A percentile compares a stretch with the other conserved stretches of the same genome.
phyloP scores from a whole-genome alignment of 2,113 vertebrate genomes.

The Passer montanus region DNA sequence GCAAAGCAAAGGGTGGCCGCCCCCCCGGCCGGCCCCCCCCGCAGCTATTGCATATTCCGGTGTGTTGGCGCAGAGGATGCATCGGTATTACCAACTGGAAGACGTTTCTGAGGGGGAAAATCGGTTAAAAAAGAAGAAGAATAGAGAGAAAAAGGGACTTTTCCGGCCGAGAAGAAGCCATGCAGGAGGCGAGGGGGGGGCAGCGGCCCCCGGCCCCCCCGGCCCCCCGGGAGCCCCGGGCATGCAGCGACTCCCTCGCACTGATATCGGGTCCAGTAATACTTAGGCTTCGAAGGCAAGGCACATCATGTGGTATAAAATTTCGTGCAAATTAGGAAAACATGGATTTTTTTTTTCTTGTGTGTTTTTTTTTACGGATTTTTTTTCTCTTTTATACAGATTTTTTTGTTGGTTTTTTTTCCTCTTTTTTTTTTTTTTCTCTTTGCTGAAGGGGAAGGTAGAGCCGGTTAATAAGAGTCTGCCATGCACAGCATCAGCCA shows the following conservation, averaged over 20 bases:
- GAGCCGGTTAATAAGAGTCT: slow-evolving; percentile 77
- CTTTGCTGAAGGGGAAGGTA: slow-evolving; percentile 42
- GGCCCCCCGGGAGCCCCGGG: slow-evolving; percentile 73
- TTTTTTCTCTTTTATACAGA: slow-evolving; percentile 12
- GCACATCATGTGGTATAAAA: slow-evolving; percentile 96
- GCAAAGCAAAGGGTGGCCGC: background rate
- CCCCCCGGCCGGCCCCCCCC: background rate
- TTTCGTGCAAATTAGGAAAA: slow-evolving; percentile 92
- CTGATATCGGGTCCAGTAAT: slow-evolving; percentile 76
- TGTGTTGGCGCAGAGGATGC: slow-evolving; percentile 52
- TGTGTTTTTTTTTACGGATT: background rate
- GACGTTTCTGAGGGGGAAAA: slow-evolving; percentile 43
- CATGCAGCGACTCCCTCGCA: slow-evolving; percentile 85
- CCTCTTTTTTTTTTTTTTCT: slow-evolving; percentile 8
- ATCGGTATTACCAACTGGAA: slow-evolving; percentile 70
- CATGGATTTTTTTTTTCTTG: slow-evolving; percentile 59
- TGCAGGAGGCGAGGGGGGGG: slow-evolving; percentile 6
- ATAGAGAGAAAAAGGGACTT: slow-evolving; percentile 3
- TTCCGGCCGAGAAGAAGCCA: slow-evolving; percentile 36
- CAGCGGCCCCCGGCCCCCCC: slow-evolving; percentile 3
- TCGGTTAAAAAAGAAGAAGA: slow-evolving; percentile 2
- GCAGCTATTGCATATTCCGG: slow-evolving; percentile 75
- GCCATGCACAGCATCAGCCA: slow-evolving; percentile 87
- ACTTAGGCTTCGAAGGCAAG: slow-evolving; percentile 89
- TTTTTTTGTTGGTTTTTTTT: background rate